Conservation (phyloP, 2,113 vertebrate genomes). For the Reinhardtius hippoglossoides region DNA sequence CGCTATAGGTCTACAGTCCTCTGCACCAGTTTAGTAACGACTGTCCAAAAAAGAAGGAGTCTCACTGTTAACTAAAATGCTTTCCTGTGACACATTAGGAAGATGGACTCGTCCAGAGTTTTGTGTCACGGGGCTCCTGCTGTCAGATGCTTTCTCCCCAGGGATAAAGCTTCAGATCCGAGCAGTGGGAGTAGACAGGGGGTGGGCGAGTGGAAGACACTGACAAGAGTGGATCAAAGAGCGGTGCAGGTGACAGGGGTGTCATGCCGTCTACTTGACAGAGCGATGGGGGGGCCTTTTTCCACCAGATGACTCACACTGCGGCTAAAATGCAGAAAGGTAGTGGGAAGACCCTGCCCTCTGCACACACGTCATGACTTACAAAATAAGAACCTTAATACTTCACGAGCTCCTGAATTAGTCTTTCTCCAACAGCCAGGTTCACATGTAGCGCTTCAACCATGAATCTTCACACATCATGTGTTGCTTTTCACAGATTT, state of each 20-base stretch:
- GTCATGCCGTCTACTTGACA: slow-evolving; percentile 47
- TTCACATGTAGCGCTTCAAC: neutral
- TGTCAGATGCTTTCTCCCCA: slow-evolving; percentile 41
- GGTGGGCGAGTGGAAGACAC: slow-evolving; percentile 54
- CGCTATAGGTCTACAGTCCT: slow-evolving; percentile 25
- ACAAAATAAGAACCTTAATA: neutral
- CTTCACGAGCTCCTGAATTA: neutral
- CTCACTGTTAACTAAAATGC: slow-evolving; percentile 26
- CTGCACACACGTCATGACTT: neutral
- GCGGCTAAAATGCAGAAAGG: slow-evolving; percentile 32
- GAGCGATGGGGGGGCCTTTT: slow-evolving; percentile 32
- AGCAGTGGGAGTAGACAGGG: slow-evolving; percentile 60
- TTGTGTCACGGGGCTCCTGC: slow-evolving; percentile 42
- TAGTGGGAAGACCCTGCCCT: neutral
- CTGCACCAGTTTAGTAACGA: slow-evolving; percentile 5
- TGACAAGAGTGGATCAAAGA: slow-evolving; percentile 61
- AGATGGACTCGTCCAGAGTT: slow-evolving; percentile 50
- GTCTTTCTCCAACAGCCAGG: neutral
- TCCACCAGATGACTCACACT: slow-evolving; percentile 35
- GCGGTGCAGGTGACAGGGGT: slow-evolving; percentile 63
- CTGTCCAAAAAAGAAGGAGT: slow-evolving; percentile 31
- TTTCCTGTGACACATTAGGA: slow-evolving; percentile 46
- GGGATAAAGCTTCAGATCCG: slow-evolving; percentile 50
- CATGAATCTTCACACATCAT: neutral
- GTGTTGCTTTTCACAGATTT: neutral